phyloP scores from a whole-genome alignment of 2,888 invertebrate species.

The Xylophagus ater region DNA sequence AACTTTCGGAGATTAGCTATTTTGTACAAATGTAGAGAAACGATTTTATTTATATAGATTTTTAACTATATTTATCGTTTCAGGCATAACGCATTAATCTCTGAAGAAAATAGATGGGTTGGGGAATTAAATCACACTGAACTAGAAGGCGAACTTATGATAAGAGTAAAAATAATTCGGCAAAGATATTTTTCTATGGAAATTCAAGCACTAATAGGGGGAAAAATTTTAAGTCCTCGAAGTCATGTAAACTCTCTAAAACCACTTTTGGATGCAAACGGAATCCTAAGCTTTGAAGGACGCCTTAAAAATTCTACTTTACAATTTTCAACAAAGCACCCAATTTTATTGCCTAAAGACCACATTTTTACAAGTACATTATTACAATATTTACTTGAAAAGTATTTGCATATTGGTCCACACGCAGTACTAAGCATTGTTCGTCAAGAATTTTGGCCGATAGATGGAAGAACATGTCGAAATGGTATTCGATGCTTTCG shows the following conservation, averaged over 20 bases:
- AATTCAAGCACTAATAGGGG: not conserved
- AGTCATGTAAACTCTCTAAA: conserved; percentile 12
- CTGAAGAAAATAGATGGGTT: not conserved
- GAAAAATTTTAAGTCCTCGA: conserved; percentile 2
- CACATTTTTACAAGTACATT: conserved; percentile 9
- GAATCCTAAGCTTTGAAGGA: conserved; percentile 15
- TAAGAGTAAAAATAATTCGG: not conserved
- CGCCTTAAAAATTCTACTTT: conserved; percentile 13
- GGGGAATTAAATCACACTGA: not conserved
- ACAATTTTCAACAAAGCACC: conserved; percentile 11
- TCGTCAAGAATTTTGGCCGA: conserved; percentile 10
- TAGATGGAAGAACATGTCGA: conserved; percentile 3
- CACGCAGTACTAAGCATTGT: conserved; percentile 16
- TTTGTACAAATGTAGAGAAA: no score
- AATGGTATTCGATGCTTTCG: conserved; percentile 10
- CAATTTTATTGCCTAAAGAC: conserved; percentile 14
- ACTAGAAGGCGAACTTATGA: not conserved
- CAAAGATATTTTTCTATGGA: conserved; percentile 4
- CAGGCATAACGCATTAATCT: no score
- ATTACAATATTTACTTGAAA: conserved; percentile 15
- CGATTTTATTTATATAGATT: no score
- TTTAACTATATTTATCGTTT: conserved; percentile 13
- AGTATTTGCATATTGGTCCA: conserved; percentile 25
- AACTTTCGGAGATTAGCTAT: no score
- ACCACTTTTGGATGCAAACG: conserved; percentile 14